Percentiles rank a stretch among this genome's conserved stretches.
phyloP scores from a whole-genome alignment of 2,113 vertebrate species.

The Dolichallabes microphthalmus region DNA sequence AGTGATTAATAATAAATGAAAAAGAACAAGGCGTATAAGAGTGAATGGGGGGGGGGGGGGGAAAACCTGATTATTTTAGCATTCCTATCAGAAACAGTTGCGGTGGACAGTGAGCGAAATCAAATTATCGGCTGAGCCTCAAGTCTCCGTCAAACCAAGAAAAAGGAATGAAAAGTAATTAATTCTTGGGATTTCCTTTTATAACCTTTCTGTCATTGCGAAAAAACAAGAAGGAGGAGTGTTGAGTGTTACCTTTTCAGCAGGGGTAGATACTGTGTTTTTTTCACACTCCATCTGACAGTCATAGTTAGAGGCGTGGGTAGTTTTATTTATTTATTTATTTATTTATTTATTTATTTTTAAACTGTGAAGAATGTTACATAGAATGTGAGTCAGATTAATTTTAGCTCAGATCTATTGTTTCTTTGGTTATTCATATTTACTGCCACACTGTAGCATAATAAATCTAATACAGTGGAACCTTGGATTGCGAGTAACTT shows the following conservation, averaged over 20 bases:
- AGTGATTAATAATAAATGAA: not conserved
- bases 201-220: conserved; percentile 18
- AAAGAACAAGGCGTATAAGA: not conserved
- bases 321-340: too few relatives aligned
- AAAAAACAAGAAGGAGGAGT: not conserved
- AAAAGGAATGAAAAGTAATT: not conserved
- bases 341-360: not conserved
- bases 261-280: not conserved
- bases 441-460: not conserved
- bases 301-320: not conserved
- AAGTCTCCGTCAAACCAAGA: not conserved
- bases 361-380: not conserved
- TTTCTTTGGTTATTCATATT: not conserved
- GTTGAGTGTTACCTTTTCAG: conserved; percentile 14
- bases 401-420: not conserved
- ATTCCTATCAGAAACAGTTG: not conserved
- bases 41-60: not conserved
- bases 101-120: not conserved
- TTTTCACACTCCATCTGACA: not conserved
- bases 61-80: not conserved
- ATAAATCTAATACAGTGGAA: too few relatives aligned
- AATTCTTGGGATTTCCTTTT: not conserved
- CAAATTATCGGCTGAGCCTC: not conserved
- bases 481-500: too few relatives aligned
- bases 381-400: not conserved